Evolutionary conservation across 1,140 invertebrate genomes (phyloP).

Genomic region (Dreissena rostriformis): DNA sequence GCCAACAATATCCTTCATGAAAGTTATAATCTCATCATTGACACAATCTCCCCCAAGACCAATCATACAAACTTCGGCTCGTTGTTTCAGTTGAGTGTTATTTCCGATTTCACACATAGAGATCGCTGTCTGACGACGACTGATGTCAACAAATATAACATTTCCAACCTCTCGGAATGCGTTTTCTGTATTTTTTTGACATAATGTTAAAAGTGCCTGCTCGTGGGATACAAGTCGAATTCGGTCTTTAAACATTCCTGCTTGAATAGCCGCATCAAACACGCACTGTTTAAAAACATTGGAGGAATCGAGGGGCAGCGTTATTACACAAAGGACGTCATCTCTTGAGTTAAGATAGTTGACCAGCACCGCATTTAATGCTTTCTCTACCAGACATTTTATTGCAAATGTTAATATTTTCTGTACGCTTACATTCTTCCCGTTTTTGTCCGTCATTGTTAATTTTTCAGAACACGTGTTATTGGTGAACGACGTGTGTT

Average conservation of each 20-base stretch:
- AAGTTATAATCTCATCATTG: background rate
- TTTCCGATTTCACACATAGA: background rate
- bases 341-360: background rate
- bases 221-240: background rate
- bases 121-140: background rate
- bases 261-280: background rate
- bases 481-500: background rate
- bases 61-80: background rate
- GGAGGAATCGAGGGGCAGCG: background rate
- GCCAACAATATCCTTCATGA: background rate
- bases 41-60: background rate
- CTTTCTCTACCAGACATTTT: background rate
- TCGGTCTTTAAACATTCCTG: background rate
- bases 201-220: background rate
- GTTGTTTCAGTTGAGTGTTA: background rate
- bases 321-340: background rate
- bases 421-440: background rate
- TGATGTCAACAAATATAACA: background rate
- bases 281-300: background rate
- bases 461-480: background rate
- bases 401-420: background rate
- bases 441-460: background rate
- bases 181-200: background rate
- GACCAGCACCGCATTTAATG: background rate
- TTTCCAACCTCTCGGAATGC: background rate